Evolutionary conservation across 1,140 invertebrate species (phyloP).

Genomic region (Bombus huntii): DNA sequence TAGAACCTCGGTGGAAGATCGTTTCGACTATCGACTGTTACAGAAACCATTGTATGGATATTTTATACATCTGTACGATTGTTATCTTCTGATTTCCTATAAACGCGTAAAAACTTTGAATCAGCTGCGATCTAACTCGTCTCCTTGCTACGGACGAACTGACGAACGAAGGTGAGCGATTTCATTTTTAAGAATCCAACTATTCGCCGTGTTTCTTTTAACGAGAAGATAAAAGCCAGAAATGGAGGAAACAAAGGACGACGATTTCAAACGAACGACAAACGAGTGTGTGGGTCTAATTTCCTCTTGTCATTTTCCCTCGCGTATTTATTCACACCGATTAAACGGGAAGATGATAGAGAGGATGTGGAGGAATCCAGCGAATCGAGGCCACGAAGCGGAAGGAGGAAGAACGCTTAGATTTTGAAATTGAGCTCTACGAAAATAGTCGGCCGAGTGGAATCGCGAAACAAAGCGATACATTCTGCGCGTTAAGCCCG

Average conservation of each 20-base stretch:
- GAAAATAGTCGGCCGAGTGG: slow-evolving; percentile 18
- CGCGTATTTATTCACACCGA: slow-evolving; percentile 13
- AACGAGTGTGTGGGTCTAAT: background rate
- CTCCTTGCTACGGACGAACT: too few relatives aligned
- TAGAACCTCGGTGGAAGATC: too few relatives aligned
- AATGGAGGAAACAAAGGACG: background rate
- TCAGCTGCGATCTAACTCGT: fast-evolving
- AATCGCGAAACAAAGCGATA: slow-evolving; percentile 9
- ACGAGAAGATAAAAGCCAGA: background rate
- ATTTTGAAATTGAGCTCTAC: slow-evolving; percentile 30
- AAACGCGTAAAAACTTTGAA: too few relatives aligned
- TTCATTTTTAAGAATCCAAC: background rate
- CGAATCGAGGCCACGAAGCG: slow-evolving; percentile 49
- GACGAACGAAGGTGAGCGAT: too few relatives aligned
- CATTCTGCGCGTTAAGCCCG: background rate
- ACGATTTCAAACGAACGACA: background rate
- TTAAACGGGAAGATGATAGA: slow-evolving; percentile 30
- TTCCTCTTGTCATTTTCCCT: slow-evolving; percentile 7
- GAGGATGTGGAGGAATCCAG: slow-evolving; percentile 33
- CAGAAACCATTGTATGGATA: too few relatives aligned
- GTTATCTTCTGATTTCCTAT: too few relatives aligned
- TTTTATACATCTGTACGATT: too few relatives aligned
- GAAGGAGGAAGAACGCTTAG: slow-evolving; percentile 43
- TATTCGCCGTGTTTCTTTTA: background rate
- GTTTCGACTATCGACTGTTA: too few relatives aligned